Percentiles rank a stretch among this genome's conserved stretches.
Evolutionary conservation across 2,888 invertebrate species (phyloP).

Genomic region (Cephus rjabovi): DNA sequence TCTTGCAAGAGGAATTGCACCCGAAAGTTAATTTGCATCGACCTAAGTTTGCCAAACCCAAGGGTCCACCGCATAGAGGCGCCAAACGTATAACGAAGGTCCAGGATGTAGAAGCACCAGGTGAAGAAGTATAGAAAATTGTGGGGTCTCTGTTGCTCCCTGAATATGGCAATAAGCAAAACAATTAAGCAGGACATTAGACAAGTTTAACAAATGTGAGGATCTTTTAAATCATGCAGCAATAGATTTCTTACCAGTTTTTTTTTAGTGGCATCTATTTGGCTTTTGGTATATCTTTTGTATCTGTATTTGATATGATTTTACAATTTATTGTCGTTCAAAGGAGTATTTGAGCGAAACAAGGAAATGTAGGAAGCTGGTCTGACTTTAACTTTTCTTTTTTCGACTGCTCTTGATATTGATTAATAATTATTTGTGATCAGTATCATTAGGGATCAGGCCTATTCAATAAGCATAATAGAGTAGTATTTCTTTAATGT

Average conservation of each 20-base stretch:
- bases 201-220: neutral
- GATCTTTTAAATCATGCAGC: no score
- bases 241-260: neutral
- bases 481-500: slow-evolving; percentile 2
- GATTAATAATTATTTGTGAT: neutral
- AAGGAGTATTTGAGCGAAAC: no score
- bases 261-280: neutral
- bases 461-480: slow-evolving; percentile 22
- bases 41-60: slow-evolving; percentile 96
- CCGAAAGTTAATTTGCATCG: slow-evolving; percentile 89
- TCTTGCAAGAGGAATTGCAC: slow-evolving; percentile 92
- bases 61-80: slow-evolving; percentile 93
- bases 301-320: neutral
- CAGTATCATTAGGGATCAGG: slow-evolving; percentile 11
- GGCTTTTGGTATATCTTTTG: neutral
- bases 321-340: neutral
- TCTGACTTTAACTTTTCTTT: neutral
- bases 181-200: slow-evolving; percentile 26
- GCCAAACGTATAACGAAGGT: slow-evolving; percentile 87
- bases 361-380: slow-evolving; percentile 14
- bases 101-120: slow-evolving; percentile 53
- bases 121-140: slow-evolving; percentile 40
- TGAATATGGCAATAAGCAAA: slow-evolving; percentile 10
- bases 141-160: no score
- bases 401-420: neutral